phyloP scores from a whole-genome alignment of 2,113 vertebrate genomes.

The Sitta europaea region DNA sequence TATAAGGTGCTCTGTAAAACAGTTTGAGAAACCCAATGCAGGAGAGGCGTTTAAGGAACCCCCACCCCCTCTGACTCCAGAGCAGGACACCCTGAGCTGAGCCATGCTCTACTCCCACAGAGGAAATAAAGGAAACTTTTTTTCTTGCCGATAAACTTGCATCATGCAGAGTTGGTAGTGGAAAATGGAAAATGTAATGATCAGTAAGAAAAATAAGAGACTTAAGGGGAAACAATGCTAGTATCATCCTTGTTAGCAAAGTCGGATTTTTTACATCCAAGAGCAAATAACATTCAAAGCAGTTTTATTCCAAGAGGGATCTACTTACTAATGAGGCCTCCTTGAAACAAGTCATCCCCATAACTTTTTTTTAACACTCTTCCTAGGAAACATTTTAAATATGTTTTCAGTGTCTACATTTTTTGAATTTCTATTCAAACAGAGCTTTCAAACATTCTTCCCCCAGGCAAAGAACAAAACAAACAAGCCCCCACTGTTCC shows the following conservation, averaged over 20 bases:
- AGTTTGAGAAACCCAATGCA: neutral
- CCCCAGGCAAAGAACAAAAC: constrained; percentile 11
- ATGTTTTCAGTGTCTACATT: constrained; percentile 49
- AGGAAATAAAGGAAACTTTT: neutral
- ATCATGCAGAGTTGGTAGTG: constrained; percentile 65
- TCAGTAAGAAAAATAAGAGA: constrained; percentile 28
- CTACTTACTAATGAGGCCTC: constrained; percentile 70
- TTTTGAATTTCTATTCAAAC: neutral
- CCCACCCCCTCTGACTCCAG: neutral
- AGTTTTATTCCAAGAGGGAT: constrained; percentile 58
- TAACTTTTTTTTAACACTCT: constrained; percentile 67
- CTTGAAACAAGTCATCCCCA: constrained; percentile 75
- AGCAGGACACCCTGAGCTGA: neutral
- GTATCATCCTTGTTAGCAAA: constrained; percentile 64
- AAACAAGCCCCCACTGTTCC: neutral
- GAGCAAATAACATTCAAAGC: constrained; percentile 65
- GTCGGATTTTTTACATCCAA: constrained; percentile 43
- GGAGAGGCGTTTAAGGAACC: neutral
- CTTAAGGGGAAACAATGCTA: neutral
- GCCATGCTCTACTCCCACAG: constrained; percentile 29
- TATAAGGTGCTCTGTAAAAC: neutral
- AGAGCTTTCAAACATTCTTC: constrained; percentile 31
- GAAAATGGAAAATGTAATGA: constrained; percentile 23
- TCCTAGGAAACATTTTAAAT: constrained; percentile 73
- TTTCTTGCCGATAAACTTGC: constrained; percentile 17